These are phyloP conservation scores for Pseudonaja textilis DNA, from an alignment of 2,113 vertebrate species.

Conservation along the genomic window DNA sequence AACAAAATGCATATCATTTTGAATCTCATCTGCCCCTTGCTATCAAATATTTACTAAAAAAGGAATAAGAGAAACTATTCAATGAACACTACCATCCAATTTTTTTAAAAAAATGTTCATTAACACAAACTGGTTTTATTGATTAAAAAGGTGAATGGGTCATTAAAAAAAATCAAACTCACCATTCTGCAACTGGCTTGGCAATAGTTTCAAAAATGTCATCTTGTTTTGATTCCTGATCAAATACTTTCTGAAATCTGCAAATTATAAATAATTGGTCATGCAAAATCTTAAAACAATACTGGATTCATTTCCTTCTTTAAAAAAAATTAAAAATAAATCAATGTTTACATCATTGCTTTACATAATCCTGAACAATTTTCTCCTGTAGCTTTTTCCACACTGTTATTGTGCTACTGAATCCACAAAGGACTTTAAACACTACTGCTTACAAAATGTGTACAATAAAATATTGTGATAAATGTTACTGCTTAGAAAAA, in stretches of 20 bases:
- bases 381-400: conserved; percentile 63
- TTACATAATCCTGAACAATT: conserved; percentile 73
- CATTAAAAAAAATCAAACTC: conserved; percentile 54
- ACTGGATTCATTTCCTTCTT: conserved; percentile 58
- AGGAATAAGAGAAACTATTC: neutral
- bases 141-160: neutral
- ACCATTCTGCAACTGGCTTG: conserved; percentile 95
- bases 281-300: conserved; percentile 59
- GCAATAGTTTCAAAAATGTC: conserved; percentile 88
- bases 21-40: neutral
- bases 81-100: neutral
- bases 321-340: conserved; percentile 42
- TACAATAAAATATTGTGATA: conserved; percentile 73
- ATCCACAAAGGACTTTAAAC: conserved; percentile 66
- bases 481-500: conserved; percentile 61
- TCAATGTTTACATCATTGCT: conserved; percentile 66
- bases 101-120: neutral
- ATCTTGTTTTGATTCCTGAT: conserved; percentile 88
- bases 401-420: conserved; percentile 63
- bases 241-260: conserved; percentile 95
- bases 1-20: neutral
- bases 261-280: conserved; percentile 67
- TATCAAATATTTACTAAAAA: neutral
- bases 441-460: conserved; percentile 71
- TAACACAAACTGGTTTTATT: neutral